Evolutionary conservation across 2,113 vertebrate species (phyloP), one percentile per base, ranked within the genome.

Genomic region (Smithornis capensis): DNA sequence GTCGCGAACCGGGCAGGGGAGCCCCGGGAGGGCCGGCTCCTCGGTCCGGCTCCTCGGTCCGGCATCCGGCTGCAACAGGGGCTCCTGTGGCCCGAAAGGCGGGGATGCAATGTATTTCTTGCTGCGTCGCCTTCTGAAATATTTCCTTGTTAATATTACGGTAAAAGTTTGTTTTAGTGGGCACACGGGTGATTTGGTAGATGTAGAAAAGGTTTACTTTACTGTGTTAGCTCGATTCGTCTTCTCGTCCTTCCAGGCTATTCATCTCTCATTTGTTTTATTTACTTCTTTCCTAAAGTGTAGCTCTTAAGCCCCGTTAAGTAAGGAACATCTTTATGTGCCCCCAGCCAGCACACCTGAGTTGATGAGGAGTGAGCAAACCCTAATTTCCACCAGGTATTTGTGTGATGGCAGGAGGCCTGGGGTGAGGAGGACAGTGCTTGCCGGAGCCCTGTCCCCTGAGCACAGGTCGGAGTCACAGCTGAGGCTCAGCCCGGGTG

Each of bases 101-200:
- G 2, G 19, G 45, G 2, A 2, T 14, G 4, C 7, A 4, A 1
- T 0, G 3, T 13, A 0, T 8, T 10, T 7, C 24, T n/a, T 49
- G 7, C 19, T 21, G 5, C 15, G 19, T 70, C 4, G 5, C 27
- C 17, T 2, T 69, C 27, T 71, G 47, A 11, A n/a, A 1, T 16
- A 0, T 16, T 59, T 59, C 22, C 13, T 27, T 47, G 1, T 4
- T 10, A 27, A 8, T 14, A 0, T 8, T 7, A 1, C 0, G 9
- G 7, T 31, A 13, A 0, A 83, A 59, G 28, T 17, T 78, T 23
- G 1, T 11, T 60, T 56, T 21, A 8, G 22, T 8, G 40, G 14
- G 0, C 8, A 1, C 29, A 3, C 8, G 22, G 52, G 33, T 31
- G 60, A 3, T 11, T 11, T 23, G 50, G 3, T 29, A 47, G 53